Evolutionary conservation across 2,113 vertebrate species (phyloP).

Genomic region (Spermophilus dauricus): DNA sequence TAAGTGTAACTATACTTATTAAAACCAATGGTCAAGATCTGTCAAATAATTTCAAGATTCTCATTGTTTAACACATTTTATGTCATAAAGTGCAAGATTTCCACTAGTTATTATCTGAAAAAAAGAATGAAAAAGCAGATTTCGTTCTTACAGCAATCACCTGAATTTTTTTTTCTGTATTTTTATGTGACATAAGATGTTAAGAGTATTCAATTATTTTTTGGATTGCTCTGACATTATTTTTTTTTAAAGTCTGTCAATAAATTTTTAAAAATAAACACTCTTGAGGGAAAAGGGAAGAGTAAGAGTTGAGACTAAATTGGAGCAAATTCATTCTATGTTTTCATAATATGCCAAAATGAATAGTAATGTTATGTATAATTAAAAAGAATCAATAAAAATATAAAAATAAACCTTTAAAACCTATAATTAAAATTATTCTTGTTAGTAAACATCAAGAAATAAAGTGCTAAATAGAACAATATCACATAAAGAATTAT

Average conservation of each 20-base stretch:
- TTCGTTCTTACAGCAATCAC: background rate
- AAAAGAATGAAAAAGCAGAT: background rate
- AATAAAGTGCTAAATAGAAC: background rate
- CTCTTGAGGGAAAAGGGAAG: too few species aligned
- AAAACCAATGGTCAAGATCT: background rate
- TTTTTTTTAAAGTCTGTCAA: background rate
- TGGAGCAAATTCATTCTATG: too few species aligned
- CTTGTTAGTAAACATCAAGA: background rate
- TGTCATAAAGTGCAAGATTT: background rate
- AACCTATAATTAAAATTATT: background rate
- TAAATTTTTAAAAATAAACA: background rate
- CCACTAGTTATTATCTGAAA: background rate
- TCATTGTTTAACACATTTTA: constrained; percentile 40
- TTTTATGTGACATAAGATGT: background rate
- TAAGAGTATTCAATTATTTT: background rate
- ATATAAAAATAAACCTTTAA: background rate
- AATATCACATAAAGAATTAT: background rate
- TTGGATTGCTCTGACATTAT: background rate
- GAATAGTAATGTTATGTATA: too few species aligned
- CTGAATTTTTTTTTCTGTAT: background rate
- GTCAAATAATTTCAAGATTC: background rate
- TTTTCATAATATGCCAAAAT: too few species aligned
- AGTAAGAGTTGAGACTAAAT: too few species aligned
- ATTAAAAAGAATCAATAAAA: background rate
- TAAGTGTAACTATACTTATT: background rate